These are phyloP conservation scores for Choloepus hoffmanni DNA, from an alignment of 2,113 vertebrate species.

Conservation along the genomic window DNA sequence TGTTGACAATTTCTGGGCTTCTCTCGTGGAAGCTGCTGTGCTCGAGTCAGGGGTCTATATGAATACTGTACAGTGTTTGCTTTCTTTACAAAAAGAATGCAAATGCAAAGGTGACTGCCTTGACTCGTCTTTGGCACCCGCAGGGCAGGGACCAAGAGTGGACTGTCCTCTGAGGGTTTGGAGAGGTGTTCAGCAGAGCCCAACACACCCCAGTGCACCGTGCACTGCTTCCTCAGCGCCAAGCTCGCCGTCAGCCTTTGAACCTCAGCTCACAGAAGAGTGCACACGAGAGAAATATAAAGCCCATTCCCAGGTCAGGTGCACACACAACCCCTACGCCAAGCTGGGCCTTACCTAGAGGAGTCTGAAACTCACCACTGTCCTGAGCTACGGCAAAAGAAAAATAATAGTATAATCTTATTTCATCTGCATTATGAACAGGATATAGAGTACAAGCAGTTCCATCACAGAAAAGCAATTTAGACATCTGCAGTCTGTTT, in stretches of 20 bases:
- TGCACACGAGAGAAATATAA: conserved; percentile 82
- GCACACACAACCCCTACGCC: conserved; percentile 82
- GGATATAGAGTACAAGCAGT: conserved; percentile 84
- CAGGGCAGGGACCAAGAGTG: conserved; percentile 68
- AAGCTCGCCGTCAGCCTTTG: conserved; percentile 78
- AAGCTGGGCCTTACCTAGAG: conserved; percentile 84
- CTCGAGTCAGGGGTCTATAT: conserved; percentile 31
- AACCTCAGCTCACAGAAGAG: conserved; percentile 82
- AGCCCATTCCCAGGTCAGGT: conserved; percentile 80
- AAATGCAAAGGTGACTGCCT: conserved; percentile 60
- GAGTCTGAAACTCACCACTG: conserved; percentile 82
- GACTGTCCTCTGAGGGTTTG: conserved; percentile 71
- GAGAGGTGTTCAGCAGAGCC: conserved; percentile 80
- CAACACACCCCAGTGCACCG: conserved; percentile 78
- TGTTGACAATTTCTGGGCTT: not conserved
- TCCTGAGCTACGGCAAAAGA: conserved; percentile 84
- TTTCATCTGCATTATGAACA: conserved; percentile 83
- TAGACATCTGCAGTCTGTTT: conserved; percentile 75
- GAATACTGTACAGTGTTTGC: conserved; percentile 51
- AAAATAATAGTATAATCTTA: conserved; percentile 84
- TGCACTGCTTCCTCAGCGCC: conserved; percentile 79
- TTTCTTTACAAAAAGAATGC: conserved; percentile 65
- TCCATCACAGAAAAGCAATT: conserved; percentile 83
- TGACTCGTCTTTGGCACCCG: not conserved
- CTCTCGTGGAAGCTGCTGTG: conserved; percentile 2